Percentiles rank a stretch among this genome's conserved stretches.
Evolutionary conservation across 2,797 vertebrate genomes (phyloP).

Genomic region (Cyclopterus lumpus): DNA sequence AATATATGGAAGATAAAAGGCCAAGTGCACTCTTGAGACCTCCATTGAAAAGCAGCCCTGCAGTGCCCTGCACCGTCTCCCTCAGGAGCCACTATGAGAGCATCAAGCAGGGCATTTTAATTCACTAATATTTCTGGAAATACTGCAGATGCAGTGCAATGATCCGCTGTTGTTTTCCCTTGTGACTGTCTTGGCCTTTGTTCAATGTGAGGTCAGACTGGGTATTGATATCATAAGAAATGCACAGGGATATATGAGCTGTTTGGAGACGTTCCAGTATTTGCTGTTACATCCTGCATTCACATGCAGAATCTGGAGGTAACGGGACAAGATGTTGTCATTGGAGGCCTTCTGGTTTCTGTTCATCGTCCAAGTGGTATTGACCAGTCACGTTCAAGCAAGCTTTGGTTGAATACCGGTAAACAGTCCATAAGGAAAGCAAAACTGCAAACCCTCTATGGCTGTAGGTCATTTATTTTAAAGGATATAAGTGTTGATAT

Average conservation of each 20-base stretch:
- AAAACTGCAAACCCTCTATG: too few species aligned
- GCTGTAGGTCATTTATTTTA: background rate
- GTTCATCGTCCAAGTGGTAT: background rate
- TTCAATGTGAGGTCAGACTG: constrained; percentile 38
- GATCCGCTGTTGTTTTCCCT: constrained; percentile 23
- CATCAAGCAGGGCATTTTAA: constrained; percentile 37
- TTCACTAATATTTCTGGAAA: constrained; percentile 47
- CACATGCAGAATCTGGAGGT: background rate
- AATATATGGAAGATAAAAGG: constrained; percentile 54
- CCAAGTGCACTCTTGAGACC: constrained; percentile 52
- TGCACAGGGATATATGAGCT: constrained; percentile 35
- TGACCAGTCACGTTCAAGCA: background rate
- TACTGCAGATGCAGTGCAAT: constrained; percentile 12
- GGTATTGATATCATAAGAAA: constrained; percentile 35
- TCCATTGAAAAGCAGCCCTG: constrained; percentile 47
- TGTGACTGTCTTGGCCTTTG: constrained; percentile 6
- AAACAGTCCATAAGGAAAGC: too few species aligned
- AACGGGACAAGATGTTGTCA: background rate
- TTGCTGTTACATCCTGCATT: constrained; percentile 1
- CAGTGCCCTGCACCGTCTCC: constrained; percentile 35
- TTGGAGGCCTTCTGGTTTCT: background rate
- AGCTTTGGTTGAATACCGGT: too few species aligned
- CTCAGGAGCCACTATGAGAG: constrained; percentile 43
- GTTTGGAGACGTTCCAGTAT: constrained; percentile 22
- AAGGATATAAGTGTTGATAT: background rate